Evolutionary conservation across 2,888 invertebrate species (phyloP).

Genomic region (Drosophila monieri): DNA sequence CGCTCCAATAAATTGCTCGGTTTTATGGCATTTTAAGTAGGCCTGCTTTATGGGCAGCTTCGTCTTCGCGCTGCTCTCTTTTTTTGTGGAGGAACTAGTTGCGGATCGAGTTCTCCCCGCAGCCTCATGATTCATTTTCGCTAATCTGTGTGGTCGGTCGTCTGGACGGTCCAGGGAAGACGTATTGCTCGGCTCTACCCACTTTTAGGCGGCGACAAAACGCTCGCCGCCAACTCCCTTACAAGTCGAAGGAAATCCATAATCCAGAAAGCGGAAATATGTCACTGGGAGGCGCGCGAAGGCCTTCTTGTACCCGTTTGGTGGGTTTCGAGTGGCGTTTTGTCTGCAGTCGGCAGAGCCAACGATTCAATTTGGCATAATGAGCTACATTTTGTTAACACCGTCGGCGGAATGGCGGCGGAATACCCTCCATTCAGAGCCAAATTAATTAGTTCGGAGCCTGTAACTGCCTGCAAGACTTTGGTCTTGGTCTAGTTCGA

Average conservation of each 20-base stretch:
- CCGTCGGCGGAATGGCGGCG: background rate
- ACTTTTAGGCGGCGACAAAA: conserved; percentile 75
- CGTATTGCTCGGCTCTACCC: conserved; percentile 64
- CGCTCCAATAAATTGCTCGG: conserved; percentile 79
- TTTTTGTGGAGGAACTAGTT: conserved; percentile 9
- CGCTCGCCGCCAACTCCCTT: conserved; percentile 60
- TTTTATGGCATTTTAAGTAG: conserved; percentile 81
- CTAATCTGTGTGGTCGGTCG: conserved; percentile 66
- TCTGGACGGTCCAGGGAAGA: conserved; percentile 37
- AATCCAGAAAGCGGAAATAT: conserved; percentile 4
- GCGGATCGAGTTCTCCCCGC: conserved; percentile 8
- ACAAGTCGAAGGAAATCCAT: conserved; percentile 37
- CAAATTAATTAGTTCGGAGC: conserved; percentile 1
- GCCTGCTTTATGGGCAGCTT: conserved; percentile 71
- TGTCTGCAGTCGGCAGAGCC: conserved; percentile 61
- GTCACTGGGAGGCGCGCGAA: conserved; percentile 35
- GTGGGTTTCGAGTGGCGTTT: conserved; percentile 49
- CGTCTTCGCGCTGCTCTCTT: background rate
- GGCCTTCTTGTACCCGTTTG: conserved; percentile 38
- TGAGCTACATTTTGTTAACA: conserved; percentile 81
- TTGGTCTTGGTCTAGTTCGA: conserved; percentile 5
- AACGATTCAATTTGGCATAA: conserved; percentile 84
- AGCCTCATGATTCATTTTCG: conserved; percentile 62
- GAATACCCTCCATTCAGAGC: background rate
- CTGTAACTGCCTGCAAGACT: background rate